Percentiles rank a stretch among this genome's conserved stretches.
Conservation (phyloP, 2,113 vertebrate genomes). For the Lepus timidus region DNA sequence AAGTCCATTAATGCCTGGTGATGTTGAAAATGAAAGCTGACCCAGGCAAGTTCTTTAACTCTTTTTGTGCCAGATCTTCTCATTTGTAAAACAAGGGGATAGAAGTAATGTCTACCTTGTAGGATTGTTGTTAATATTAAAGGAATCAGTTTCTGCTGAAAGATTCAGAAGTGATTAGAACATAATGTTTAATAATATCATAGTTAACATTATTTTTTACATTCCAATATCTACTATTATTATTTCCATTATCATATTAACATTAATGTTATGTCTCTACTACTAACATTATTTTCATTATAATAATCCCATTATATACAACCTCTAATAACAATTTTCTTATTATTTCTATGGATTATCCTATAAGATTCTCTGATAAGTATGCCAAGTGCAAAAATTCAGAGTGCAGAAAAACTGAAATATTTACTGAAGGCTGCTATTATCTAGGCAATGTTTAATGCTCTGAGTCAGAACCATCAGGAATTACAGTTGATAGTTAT, state of each 20-base stretch:
- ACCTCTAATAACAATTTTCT: background rate
- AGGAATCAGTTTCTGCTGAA: background rate
- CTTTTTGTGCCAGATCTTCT: background rate
- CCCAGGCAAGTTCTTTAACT: background rate
- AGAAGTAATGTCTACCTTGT: too few relatives aligned
- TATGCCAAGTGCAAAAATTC: conserved; percentile 1
- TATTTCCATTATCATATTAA: background rate
- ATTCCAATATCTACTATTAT: background rate
- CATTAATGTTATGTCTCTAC: too few relatives aligned
- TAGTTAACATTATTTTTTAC: background rate
- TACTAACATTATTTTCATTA: background rate
- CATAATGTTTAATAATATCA: background rate
- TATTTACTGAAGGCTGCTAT: background rate
- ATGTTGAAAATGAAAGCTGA: background rate
- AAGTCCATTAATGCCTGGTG: background rate
- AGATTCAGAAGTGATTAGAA: background rate
- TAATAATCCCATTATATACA: background rate
- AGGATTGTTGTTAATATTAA: background rate
- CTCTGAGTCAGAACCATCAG: background rate
- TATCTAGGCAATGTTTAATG: background rate
- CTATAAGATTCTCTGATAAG: conserved; percentile 7
- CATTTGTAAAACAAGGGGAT: background rate
- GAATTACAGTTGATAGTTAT: background rate
- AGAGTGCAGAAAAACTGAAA: background rate
- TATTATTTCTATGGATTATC: background rate